phyloP scores from a whole-genome alignment of 2,888 invertebrate species.

The Drosophila histrio region DNA sequence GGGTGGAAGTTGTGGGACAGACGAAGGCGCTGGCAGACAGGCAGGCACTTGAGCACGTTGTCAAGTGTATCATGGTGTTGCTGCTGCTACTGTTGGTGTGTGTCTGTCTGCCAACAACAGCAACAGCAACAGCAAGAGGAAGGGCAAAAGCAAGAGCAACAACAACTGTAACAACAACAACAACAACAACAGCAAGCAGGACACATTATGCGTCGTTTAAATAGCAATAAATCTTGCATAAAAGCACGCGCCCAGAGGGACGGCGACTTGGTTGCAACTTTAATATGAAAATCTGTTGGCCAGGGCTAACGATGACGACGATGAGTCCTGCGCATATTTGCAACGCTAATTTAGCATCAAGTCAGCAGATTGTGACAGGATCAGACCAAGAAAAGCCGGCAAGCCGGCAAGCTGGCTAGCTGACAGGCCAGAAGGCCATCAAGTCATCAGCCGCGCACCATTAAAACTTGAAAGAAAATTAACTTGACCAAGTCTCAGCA shows the following conservation, averaged over 20 bases:
- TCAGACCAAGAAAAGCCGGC: slow-evolving; percentile 27
- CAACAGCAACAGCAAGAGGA: slow-evolving; percentile 27
- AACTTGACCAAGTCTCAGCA: slow-evolving; percentile 50
- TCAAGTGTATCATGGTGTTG: slow-evolving; percentile 60
- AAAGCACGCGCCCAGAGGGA: slow-evolving; percentile 59
- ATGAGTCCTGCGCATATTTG: slow-evolving; percentile 77
- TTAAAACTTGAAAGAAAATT: slow-evolving; percentile 60
- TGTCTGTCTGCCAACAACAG: slow-evolving; percentile 48
- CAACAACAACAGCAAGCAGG: slow-evolving; percentile 54
- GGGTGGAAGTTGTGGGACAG: slow-evolving; percentile 19
- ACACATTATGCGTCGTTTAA: slow-evolving; percentile 80
- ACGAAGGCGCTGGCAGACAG: slow-evolving; percentile 6
- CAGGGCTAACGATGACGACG: slow-evolving; percentile 51
- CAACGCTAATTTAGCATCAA: slow-evolving; percentile 82
- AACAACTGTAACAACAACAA: slow-evolving; percentile 39
- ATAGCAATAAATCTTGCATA: slow-evolving; percentile 82
- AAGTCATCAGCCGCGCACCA: slow-evolving; percentile 55
- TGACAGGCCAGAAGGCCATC: slow-evolving; percentile 36
- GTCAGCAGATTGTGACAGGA: slow-evolving; percentile 49
- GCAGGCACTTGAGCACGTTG: slow-evolving; percentile 75
- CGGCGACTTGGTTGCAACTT: slow-evolving; percentile 66
- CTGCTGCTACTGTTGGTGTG: slow-evolving; percentile 5
- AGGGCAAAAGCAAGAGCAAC: slow-evolving; percentile 31
- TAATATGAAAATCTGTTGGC: slow-evolving; percentile 74
- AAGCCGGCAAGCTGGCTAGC: slow-evolving; percentile 3